These are phyloP conservation scores for Platycercus adscitus DNA, from an alignment of 2,113 vertebrate species.

Conservation along the genomic window DNA sequence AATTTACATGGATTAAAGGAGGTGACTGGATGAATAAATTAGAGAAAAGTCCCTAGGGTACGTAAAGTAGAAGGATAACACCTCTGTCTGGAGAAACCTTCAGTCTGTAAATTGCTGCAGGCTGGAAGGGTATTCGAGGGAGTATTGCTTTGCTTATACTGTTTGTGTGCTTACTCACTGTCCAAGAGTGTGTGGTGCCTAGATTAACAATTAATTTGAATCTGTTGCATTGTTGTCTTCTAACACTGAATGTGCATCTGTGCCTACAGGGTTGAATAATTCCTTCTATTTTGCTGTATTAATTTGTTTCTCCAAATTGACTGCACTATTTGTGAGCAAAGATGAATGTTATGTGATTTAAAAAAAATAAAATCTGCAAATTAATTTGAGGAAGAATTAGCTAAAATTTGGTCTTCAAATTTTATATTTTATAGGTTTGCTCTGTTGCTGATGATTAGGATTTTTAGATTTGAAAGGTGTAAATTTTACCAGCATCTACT, in stretches of 20 bases:
- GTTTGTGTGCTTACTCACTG: background rate
- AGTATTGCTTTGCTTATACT: background rate
- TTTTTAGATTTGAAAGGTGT: background rate
- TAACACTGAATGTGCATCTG: background rate
- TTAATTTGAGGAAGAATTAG: background rate
- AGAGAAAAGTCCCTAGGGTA: background rate
- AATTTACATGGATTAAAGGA: background rate
- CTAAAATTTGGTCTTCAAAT: background rate
- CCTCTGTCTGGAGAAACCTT: background rate
- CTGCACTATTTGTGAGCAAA: background rate
- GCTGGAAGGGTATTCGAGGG: background rate
- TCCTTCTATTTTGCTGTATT: background rate
- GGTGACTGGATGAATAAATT: accelerated
- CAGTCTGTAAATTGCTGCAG: background rate
- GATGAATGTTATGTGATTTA: background rate
- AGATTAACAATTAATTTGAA: background rate
- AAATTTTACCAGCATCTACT: background rate
- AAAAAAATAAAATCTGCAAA: background rate
- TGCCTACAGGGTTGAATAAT: background rate
- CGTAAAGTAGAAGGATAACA: background rate
- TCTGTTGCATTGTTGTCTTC: background rate
- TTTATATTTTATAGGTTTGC: background rate
- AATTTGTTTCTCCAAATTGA: background rate
- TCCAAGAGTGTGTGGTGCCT: background rate
- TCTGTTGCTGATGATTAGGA: background rate